Conservation (phyloP, 2,113 vertebrate genomes). For the Coregonus clupeaformis region DNA sequence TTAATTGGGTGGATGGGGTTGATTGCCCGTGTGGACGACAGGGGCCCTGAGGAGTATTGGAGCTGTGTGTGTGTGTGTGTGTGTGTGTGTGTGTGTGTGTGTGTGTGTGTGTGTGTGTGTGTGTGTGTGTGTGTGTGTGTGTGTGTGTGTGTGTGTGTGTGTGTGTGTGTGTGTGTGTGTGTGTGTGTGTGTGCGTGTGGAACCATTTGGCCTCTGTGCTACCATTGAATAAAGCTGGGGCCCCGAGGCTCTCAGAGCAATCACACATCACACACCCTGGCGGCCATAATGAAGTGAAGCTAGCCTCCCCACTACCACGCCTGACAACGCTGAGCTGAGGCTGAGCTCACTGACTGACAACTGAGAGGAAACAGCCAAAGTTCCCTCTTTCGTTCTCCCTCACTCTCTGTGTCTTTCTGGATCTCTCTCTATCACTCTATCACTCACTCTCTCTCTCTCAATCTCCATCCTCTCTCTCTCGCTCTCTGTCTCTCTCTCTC, state of each 20-base stretch:
- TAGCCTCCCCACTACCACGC: slow-evolving; percentile 24
- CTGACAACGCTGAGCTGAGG: slow-evolving; percentile 9
- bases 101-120: slow-evolving; percentile 38
- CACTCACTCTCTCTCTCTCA: neutral
- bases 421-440: neutral
- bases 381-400: neutral
- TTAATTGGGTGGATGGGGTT: slow-evolving; percentile 72
- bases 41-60: slow-evolving; percentile 56
- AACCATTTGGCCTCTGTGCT: slow-evolving; percentile 4
- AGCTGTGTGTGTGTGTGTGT: slow-evolving; percentile 41
- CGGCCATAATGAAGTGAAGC: slow-evolving; percentile 57
- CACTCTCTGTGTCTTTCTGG: neutral
- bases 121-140: slow-evolving; percentile 38
- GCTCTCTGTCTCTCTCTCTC: neutral
- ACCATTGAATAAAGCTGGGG: slow-evolving; percentile 37
- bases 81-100: slow-evolving; percentile 32
- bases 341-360: slow-evolving; percentile 36
- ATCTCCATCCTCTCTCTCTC: neutral
- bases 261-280: slow-evolving; percentile 27
- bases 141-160: slow-evolving; percentile 38
- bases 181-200: slow-evolving; percentile 29
- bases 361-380: slow-evolving; percentile 41
- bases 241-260: slow-evolving; percentile 42
- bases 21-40: slow-evolving; percentile 62
- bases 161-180: slow-evolving; percentile 38